phyloP scores from a whole-genome alignment of 2,113 vertebrate genomes.

The Bambusicola thoracicus region DNA sequence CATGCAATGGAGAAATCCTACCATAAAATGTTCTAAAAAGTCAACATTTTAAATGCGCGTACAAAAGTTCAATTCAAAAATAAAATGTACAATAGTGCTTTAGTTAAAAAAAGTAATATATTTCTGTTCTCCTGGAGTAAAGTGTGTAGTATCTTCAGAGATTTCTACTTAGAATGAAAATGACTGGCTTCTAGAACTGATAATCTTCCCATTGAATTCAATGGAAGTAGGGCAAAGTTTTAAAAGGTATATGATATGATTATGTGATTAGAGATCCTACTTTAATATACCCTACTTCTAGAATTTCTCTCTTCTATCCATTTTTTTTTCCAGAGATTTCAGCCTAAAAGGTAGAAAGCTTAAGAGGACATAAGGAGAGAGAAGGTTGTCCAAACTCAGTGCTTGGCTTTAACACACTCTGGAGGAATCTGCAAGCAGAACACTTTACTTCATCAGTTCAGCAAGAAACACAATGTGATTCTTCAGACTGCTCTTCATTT shows the following conservation, averaged over 20 bases:
- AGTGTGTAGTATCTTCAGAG: too few species aligned
- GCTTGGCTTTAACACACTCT: neutral
- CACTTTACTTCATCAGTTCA: slow-evolving; percentile 52
- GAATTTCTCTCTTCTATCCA: neutral
- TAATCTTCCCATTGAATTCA: neutral
- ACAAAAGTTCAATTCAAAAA: neutral
- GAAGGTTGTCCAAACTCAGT: slow-evolving; percentile 22
- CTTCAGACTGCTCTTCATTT: slow-evolving; percentile 36
- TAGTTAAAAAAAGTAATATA: neutral
- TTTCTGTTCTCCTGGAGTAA: too few species aligned
- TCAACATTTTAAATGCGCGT: neutral
- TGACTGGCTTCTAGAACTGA: neutral
- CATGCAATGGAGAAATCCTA: neutral
- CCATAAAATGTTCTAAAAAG: neutral
- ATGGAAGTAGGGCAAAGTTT: neutral
- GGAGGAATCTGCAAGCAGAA: slow-evolving; percentile 31
- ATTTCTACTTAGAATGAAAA: slow-evolving; percentile 41
- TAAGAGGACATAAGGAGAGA: slow-evolving; percentile 16
- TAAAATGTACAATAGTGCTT: neutral
- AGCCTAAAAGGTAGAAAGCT: slow-evolving; percentile 30
- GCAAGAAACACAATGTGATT: slow-evolving; percentile 18
- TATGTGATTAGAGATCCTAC: neutral
- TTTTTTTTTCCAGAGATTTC: slow-evolving; percentile 6
- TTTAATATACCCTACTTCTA: neutral
- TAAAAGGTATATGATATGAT: neutral